Evolutionary conservation across 1,140 invertebrate species (phyloP), one percentile per base, ranked within the genome.

Genomic region (Pararge aegeria): DNA sequence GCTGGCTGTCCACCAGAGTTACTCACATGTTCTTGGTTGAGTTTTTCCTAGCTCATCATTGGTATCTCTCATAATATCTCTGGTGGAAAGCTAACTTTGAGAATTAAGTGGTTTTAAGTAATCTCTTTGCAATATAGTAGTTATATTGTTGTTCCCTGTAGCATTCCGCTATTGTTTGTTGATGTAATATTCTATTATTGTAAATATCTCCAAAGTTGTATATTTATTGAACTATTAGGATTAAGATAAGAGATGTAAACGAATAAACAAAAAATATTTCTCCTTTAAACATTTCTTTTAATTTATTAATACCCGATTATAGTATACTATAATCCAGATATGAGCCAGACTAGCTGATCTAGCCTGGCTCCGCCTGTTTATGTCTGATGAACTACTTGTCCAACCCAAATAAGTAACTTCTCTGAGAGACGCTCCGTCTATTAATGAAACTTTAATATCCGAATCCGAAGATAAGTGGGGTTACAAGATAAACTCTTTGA

Each of bases 151-250:
- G 42, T 46, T 64, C 20, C 30, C 30, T 16, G 67, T 75, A 75
- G 73, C 83, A 83, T 84, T 85, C 80, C 81, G 65, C 68, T 75
- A 66, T 76, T 65, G 66, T 78, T 72, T 64, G 65, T 73, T 70
- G 55, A 55, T 73, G 58, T 68, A 10, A 69, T 66, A 67, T 64
- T 73, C 52, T 65, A 70, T 77, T 50, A 66, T 64, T 88, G 82
- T 85, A 86, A 78, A 83, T 87, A 86, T 51, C 53, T 76, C 80
- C 70, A 68, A 84, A 86, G 82, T 76, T 83, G 79, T 88, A 86
- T 79, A 88, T 87, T 85, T 87, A 89, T 86, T 85, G 63, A 81
- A 56, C 54, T 76, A 73, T 66, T 77, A 80, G 68, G 52, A 50
- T 76, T 80, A 84, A 74, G 72, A 62, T 66, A 60, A 75, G 64